These are phyloP conservation scores for Meloidogyne exigua DNA, from an alignment of 1,140 invertebrate species.

Conservation along the genomic window DNA sequence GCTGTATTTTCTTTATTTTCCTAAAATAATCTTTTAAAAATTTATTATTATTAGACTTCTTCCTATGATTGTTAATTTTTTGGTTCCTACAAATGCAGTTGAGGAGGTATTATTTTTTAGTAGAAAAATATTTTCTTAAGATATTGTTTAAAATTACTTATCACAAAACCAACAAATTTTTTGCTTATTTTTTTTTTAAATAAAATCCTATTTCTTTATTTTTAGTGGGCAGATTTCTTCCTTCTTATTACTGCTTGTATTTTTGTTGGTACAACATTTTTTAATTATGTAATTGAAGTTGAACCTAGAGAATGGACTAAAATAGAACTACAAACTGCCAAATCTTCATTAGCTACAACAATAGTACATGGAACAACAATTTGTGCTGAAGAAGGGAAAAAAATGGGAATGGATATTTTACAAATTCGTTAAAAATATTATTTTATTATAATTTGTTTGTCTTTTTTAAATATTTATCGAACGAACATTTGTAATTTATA, in stretches of 20 bases:
- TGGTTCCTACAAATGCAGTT: background rate
- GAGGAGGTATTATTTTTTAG: background rate
- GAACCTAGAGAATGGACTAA: constrained; percentile 21
- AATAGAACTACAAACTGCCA: background rate
- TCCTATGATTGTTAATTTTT: constrained; percentile 1
- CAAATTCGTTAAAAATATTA: background rate
- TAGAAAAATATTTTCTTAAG: no score
- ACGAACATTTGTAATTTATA: background rate
- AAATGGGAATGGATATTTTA: background rate
- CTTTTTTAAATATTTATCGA: background rate
- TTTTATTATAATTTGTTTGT: no score
- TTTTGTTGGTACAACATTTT: constrained; percentile 21
- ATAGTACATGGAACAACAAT: background rate
- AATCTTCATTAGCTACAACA: background rate
- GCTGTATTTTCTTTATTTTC: background rate
- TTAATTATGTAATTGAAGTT: constrained; percentile 22
- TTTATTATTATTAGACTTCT: background rate
- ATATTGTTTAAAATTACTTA: no score
- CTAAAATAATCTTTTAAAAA: background rate
- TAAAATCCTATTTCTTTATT: background rate
- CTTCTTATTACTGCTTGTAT: background rate
- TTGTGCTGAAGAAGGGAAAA: background rate
- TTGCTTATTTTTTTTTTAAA: no score
- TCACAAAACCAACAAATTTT: no score
- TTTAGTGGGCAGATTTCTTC: constrained; percentile 13